Percentiles rank a stretch among this genome's conserved stretches.
These are phyloP conservation scores for Coregonus clupeaformis DNA, from an alignment of 2,113 vertebrate genomes.

Conservation along the genomic window DNA sequence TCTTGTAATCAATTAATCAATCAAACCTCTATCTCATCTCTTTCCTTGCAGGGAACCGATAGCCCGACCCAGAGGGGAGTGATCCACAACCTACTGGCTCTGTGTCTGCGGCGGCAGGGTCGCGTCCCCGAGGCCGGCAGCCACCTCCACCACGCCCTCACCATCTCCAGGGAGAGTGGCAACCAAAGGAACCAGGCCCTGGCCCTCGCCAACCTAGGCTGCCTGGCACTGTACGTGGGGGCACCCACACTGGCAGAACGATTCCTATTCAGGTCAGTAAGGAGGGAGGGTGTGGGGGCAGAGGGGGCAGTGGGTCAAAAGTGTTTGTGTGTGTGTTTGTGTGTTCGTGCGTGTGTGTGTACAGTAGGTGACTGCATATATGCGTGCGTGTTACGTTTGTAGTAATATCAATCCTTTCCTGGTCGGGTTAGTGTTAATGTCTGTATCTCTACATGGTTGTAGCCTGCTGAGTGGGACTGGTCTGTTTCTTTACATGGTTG, in stretches of 20 bases:
- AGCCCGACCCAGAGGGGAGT: slow-evolving; percentile 79
- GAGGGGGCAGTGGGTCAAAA: no score
- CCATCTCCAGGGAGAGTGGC: slow-evolving; percentile 82
- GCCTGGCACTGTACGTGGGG: slow-evolving; percentile 74
- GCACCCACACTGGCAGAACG: slow-evolving; percentile 75
- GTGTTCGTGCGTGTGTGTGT: no score
- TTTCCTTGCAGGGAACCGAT: slow-evolving; percentile 67
- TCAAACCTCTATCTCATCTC: neutral
- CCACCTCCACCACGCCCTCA: slow-evolving; percentile 81
- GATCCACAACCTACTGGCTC: slow-evolving; percentile 88
- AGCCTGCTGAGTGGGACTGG: no score
- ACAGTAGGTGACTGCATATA: no score
- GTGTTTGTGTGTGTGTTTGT: no score
- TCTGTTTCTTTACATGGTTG: no score
- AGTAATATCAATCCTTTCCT: no score
- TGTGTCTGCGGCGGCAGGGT: slow-evolving; percentile 78
- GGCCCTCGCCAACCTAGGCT: slow-evolving; percentile 87
- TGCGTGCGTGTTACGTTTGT: no score
- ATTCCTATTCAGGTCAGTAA: slow-evolving; percentile 75
- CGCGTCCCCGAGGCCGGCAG: slow-evolving; percentile 72
- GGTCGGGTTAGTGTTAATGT: no score
- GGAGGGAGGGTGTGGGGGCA: no score
- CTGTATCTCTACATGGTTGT: no score
- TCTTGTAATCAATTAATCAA: no score
- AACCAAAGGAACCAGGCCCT: slow-evolving; percentile 88